Conservation (phyloP, 1,140 invertebrate species). For the Micrasema minimum region DNA sequence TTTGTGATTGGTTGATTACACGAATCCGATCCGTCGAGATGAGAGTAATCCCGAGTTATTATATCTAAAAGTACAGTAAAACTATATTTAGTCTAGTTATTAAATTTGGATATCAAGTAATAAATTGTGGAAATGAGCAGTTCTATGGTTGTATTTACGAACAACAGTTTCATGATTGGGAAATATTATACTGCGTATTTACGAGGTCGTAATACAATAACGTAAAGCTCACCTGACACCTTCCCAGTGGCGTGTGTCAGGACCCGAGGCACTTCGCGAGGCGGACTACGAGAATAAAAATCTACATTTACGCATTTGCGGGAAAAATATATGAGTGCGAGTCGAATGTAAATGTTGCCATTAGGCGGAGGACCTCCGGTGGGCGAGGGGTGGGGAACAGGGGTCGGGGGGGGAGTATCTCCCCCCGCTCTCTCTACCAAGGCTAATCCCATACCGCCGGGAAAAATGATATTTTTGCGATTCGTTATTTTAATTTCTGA, state of each 20-base stretch:
- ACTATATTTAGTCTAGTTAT: no score
- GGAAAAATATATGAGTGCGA: conserved; percentile 49
- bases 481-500: conserved; percentile 55
- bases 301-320: conserved; percentile 47
- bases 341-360: conserved; percentile 52
- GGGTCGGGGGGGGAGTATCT: conserved; percentile 4
- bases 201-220: no score
- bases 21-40: no score
- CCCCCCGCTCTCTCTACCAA: conserved; percentile 19
- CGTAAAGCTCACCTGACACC: conserved; percentile 20
- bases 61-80: no score
- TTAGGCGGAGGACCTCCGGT: conserved; percentile 37
- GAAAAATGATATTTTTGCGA: conserved; percentile 51
- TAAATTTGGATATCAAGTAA: no score
- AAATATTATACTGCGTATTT: no score
- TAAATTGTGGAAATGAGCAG: not conserved
- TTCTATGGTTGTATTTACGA: not conserved
- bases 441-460: conserved; percentile 48
- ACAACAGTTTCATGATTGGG: not conserved
- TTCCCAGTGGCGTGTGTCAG: conserved; percentile 1
- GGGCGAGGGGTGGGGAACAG: not conserved
- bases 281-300: conserved; percentile 35
- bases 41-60: no score
- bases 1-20: no score
- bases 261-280: conserved; percentile 16